phyloP scores from a whole-genome alignment of 2,888 invertebrate species.

The Blastobasis adustella region DNA sequence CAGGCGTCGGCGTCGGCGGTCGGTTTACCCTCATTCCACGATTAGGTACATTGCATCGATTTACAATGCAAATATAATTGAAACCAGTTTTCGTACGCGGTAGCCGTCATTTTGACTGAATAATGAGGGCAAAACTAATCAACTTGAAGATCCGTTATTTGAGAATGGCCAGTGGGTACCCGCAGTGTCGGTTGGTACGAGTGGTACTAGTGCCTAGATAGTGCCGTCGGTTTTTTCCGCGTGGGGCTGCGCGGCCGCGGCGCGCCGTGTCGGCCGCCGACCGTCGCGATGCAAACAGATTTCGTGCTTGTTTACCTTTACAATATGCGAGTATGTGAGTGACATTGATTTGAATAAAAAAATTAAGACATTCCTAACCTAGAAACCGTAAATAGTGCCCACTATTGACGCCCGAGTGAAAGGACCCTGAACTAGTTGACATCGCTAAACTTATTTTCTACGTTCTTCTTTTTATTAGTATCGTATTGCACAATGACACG shows the following conservation, averaged over 20 bases:
- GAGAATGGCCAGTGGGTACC: constrained; percentile 25
- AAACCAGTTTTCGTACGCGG: too few relatives aligned
- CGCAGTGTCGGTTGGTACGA: constrained; percentile 19
- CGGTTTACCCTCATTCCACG: too few relatives aligned
- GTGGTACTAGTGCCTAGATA: too few relatives aligned
- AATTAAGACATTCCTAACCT: not conserved
- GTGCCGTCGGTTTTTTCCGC: constrained; percentile 45
- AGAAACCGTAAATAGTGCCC: not conserved
- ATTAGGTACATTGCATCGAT: too few relatives aligned
- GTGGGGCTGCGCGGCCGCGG: constrained; percentile 7
- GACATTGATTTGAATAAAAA: constrained; percentile 9
- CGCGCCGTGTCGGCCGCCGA: constrained; percentile 4
- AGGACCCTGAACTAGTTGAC: not conserved
- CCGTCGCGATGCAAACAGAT: constrained; percentile 9
- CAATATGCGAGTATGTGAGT: constrained; percentile 9
- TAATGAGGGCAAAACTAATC: constrained; percentile 43
- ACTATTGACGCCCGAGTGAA: not conserved
- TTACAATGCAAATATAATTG: too few relatives aligned
- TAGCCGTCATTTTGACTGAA: constrained; percentile 5
- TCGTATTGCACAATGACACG: too few relatives aligned
- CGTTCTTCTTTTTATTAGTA: too few relatives aligned
- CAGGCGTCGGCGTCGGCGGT: too few relatives aligned
- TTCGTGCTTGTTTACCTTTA: constrained; percentile 24
- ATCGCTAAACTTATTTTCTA: too few relatives aligned
- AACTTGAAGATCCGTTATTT: constrained; percentile 42